Evolutionary conservation across 2,888 invertebrate genomes (phyloP).

Genomic region (Cephalotes varians): DNA sequence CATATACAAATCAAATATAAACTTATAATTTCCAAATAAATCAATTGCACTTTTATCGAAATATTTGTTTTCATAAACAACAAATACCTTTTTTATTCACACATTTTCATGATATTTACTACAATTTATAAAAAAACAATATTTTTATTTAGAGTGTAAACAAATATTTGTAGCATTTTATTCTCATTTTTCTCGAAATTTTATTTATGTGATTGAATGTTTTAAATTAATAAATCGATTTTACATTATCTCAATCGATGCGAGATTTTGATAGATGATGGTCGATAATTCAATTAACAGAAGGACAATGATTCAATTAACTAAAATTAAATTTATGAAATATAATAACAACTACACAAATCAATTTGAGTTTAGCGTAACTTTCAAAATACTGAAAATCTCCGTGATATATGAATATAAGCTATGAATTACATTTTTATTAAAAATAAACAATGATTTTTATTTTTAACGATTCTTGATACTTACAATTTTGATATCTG

Average conservation of each 20-base stretch:
- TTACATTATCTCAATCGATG: background rate
- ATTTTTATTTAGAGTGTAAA: background rate
- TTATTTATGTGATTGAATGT: background rate
- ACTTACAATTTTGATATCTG: too few relatives aligned
- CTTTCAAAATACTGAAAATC: background rate
- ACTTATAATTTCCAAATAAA: background rate
- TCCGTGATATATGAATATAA: background rate
- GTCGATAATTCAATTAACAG: background rate
- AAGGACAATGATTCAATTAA: background rate
- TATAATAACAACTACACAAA: background rate
- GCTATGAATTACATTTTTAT: background rate
- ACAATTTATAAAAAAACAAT: background rate
- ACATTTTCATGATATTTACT: background rate
- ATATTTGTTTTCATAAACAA: background rate
- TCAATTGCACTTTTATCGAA: background rate
- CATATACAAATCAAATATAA: background rate
- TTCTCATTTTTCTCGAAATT: background rate
- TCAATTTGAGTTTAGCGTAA: background rate
- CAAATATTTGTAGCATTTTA: background rate
- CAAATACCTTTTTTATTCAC: background rate
- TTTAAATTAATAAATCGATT: background rate
- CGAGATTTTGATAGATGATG: background rate
- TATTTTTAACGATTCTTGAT: background rate
- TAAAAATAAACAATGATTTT: background rate
- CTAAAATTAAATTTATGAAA: background rate